Percentiles rank a stretch among this genome's conserved stretches.
Conservation (phyloP, 2,888 invertebrate species). For the Malachius bipustulatus region DNA sequence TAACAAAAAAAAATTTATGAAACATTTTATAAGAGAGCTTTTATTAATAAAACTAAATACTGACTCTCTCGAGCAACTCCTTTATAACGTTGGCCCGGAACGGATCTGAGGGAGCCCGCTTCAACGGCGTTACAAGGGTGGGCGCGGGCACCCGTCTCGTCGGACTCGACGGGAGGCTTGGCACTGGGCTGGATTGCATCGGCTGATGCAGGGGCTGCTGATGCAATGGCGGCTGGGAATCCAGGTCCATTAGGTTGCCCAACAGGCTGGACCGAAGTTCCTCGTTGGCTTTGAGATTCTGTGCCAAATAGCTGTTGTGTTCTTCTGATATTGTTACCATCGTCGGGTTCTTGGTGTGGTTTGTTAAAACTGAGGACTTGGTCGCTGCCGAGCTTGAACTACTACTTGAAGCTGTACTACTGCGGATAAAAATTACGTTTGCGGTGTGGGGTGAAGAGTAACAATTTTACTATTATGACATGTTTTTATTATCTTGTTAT, state of each 20-base stretch:
- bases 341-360: constrained; percentile 23
- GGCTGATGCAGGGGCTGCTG: constrained; percentile 6
- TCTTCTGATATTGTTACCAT: constrained; percentile 30
- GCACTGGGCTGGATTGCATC: constrained; percentile 9
- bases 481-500: no score
- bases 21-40: neutral
- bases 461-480: no score
- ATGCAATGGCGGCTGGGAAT: constrained; percentile 14
- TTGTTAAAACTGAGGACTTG: constrained; percentile 21
- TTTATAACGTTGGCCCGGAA: constrained; percentile 61
- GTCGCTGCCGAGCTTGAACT: constrained; percentile 27
- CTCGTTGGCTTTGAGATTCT: constrained; percentile 34
- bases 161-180: constrained; percentile 5
- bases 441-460: no score
- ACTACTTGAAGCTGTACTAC: no score
- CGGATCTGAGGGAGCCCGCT: constrained; percentile 53
- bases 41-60: no score
- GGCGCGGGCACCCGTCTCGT: constrained; percentile 17
- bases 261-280: constrained; percentile 31
- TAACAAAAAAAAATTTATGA: no score
- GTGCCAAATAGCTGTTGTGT: constrained; percentile 31
- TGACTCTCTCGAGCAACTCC: constrained; percentile 54
- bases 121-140: constrained; percentile 21
- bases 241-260: constrained; percentile 25
- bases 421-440: no score